Evolutionary conservation across 2,113 vertebrate genomes (phyloP), one percentile per base, ranked within the genome.

Genomic region (Lophura nycthemera): DNA sequence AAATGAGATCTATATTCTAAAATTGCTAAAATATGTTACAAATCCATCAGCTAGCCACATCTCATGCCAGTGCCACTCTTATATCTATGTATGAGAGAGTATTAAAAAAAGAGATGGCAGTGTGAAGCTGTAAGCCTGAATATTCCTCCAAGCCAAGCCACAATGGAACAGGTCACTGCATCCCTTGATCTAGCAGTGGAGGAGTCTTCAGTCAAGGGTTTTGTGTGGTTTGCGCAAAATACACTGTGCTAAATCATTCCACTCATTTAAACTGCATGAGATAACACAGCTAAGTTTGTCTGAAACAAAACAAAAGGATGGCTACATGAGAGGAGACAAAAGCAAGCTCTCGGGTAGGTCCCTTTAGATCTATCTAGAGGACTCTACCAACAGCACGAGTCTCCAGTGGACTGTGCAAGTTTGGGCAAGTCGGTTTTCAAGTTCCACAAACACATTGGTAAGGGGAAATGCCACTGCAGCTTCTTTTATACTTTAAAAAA

Each of bases 361-460:
- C 15, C 30, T 29, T 75, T 18, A 18, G 5, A 13, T 47, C 57
- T 43, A 16, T 36, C 11, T 69, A 20, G 60, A 1, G 2, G 19
- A 30, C 38, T 63, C 40, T 63, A 13, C 27, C n/a, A 24, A 45
- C 10, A 72, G 38, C 52, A n/a, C 0, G 0, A 50, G 11, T 6
- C 38, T 82, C 42, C 70, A 75, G 7, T 14, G 43, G 15, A 72
- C 5, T 11, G 5, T n/a, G 13, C 0, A 1, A 34, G 16, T 73
- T 86, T 83, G 36, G 27, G 92, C 32, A 87, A 10, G 36, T 40
- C 22, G 57, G 34, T 40, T 81, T 81, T 42, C 67, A 74, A 86
- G 61, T 60, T 89, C 65, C 74, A 29, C 18, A 77, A 54, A 84
- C 13, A 5, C 15, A 21, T 3, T 34, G 45, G 20, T 5, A 3